Evolutionary conservation across 2,888 invertebrate species (phyloP).

Genomic region (Eupithecia inturbata): DNA sequence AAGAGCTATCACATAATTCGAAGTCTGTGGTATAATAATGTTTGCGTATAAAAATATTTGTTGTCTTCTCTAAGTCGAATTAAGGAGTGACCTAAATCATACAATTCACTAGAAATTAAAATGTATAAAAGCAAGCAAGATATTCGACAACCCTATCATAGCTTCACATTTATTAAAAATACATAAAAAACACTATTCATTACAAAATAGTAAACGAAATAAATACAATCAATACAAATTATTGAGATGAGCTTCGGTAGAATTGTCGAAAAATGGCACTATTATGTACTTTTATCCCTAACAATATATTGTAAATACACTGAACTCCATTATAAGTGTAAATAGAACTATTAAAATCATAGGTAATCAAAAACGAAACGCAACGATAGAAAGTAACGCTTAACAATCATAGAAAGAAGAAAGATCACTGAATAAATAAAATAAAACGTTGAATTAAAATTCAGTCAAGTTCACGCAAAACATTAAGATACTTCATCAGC

Average conservation of each 20-base stretch:
- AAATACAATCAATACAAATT: conserved; percentile 30
- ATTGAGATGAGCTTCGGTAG: conserved; percentile 45
- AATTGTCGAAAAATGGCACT: conserved; percentile 71
- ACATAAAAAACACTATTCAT: conserved; percentile 16
- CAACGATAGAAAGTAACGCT: neutral
- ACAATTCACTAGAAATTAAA: conserved; percentile 12
- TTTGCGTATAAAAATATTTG: conserved; percentile 71
- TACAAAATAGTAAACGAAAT: conserved; percentile 24
- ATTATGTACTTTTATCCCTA: conserved; percentile 63
- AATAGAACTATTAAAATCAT: neutral
- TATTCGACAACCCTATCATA: conserved; percentile 38
- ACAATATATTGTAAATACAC: conserved; percentile 26
- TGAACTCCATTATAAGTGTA: neutral
- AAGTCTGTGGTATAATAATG: conserved; percentile 65
- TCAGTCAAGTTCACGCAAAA: conserved; percentile 39
- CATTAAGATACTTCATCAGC: conserved; percentile 1
- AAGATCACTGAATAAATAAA: conserved; percentile 21
- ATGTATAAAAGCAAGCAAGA: conserved; percentile 31
- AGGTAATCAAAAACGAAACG: neutral
- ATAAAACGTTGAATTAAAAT: conserved; percentile 26
- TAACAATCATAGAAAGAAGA: conserved; percentile 5
- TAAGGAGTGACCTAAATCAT: conserved; percentile 58
- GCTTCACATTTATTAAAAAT: conserved; percentile 21
- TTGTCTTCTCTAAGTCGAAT: conserved; percentile 57
- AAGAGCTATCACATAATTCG: conserved; percentile 77